phyloP scores from a whole-genome alignment of 2,113 vertebrate genomes.

The Eptatretus burgeri region DNA sequence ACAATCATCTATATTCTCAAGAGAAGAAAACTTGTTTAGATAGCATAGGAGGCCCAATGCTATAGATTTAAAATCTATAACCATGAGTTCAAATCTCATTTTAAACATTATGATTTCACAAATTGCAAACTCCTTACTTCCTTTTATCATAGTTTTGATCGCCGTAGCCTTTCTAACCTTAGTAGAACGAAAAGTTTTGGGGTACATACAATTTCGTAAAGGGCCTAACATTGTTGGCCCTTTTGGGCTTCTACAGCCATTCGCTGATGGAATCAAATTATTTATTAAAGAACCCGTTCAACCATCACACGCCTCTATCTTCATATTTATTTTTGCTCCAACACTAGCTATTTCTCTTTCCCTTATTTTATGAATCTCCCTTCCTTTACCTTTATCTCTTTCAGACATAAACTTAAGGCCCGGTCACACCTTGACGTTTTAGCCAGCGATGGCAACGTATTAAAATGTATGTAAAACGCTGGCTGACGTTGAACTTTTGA shows the following conservation, averaged over 20 bases:
- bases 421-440: no score
- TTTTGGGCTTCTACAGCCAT: slow-evolving; percentile 10
- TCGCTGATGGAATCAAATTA: slow-evolving; percentile 12
- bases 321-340: slow-evolving; percentile 7
- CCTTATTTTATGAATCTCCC: slow-evolving; percentile 6
- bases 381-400: slow-evolving; percentile 7
- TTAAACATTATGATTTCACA: neutral
- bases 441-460: no score
- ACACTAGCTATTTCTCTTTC: slow-evolving; percentile 9
- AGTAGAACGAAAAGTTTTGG: neutral
- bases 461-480: no score
- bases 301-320: slow-evolving; percentile 6
- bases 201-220: slow-evolving; percentile 7
- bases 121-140: neutral
- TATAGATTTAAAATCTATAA: slow-evolving; percentile 13
- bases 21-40: slow-evolving; percentile 8
- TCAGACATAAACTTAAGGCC: slow-evolving; percentile 6
- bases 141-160: neutral
- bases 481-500: no score
- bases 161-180: neutral
- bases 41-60: slow-evolving; percentile 15
- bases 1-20: neutral
- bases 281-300: slow-evolving; percentile 12
- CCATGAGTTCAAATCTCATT: slow-evolving; percentile 13
- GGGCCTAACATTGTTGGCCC: slow-evolving; percentile 10